Base-by-base conservation (phyloP, 2,888 invertebrate genomes). In the Hirtodrosophila trivittata region DNA sequence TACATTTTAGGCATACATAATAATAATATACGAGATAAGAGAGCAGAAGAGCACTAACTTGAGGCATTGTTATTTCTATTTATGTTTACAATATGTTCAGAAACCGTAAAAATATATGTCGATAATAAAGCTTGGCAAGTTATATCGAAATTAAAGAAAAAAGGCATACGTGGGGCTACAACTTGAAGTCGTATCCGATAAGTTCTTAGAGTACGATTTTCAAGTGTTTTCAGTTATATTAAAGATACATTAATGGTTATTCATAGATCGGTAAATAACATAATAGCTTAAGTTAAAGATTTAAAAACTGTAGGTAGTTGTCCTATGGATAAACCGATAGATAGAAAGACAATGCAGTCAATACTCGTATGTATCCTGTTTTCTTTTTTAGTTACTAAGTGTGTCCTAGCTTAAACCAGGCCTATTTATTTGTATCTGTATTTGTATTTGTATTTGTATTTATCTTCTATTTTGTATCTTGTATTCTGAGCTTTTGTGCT, bases 401-500 rank as follows among this genome's bases (percentile, higher is more conserved):
- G 75, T 80, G 56, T 62, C 66, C 75, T 83, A 77, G 77, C 78
- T 80, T 80, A 80, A 59, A 49, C 65, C 68, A 75, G 80, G 73
- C 73, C 56, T 83, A 80, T 70, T 60, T 45, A 21, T 12, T 2
- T 33, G 2, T 50, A 32, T 60, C 26, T 32, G 45, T 58, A 42
- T 38, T 49, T 52, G 54, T 71, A 69, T 55, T 39, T 60, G 54
- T 67, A 76, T 67, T 35, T 69, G 75, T 75, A 72, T 28, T 28
- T 28, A 28, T 28, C 28, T 28, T 28, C 28, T 28, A 28, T 45
- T 18, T 54, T 35, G 42, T 35, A 33, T 45, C 30, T 54, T 35
- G 42, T 35, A 25, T 58, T 63, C 70, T 70, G 66, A 63, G 54
- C 55, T 65, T 70, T 66, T 63, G 66, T 72, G 77, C 72, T 75